Conservation (phyloP, 2,113 vertebrate genomes). For the Glareola pratincola region DNA sequence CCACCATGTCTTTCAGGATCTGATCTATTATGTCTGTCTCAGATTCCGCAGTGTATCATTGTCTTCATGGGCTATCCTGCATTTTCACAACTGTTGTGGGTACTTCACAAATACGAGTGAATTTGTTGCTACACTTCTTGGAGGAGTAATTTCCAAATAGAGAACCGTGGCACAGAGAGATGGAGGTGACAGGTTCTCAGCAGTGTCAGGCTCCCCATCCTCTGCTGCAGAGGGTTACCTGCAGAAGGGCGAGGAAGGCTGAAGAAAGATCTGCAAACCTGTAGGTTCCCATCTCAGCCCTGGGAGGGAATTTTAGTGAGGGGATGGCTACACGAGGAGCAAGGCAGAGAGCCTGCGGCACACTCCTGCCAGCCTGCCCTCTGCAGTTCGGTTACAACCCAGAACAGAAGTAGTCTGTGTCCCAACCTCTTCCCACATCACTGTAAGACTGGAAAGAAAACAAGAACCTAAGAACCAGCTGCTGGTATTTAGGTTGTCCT, state of each 20-base stretch:
- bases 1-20: accelerated
- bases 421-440: neutral
- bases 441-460: neutral
- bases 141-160: neutral
- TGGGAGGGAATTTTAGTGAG: neutral
- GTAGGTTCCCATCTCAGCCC: neutral
- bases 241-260: neutral
- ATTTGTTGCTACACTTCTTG: neutral
- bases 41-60: neutral
- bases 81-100: neutral
- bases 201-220: neutral
- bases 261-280: neutral
- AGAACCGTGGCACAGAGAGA: neutral
- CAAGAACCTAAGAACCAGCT: neutral
- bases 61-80: neutral
- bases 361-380: neutral
- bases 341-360: neutral
- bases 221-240: neutral
- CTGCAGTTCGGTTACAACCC: neutral
- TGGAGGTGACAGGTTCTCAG: neutral
- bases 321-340: neutral
- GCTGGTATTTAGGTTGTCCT: neutral
- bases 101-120: neutral
- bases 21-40: neutral
- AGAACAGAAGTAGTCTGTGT: neutral